Base-by-base conservation (phyloP, 2,888 invertebrate species). In the Drosophila mercatorum region DNA sequence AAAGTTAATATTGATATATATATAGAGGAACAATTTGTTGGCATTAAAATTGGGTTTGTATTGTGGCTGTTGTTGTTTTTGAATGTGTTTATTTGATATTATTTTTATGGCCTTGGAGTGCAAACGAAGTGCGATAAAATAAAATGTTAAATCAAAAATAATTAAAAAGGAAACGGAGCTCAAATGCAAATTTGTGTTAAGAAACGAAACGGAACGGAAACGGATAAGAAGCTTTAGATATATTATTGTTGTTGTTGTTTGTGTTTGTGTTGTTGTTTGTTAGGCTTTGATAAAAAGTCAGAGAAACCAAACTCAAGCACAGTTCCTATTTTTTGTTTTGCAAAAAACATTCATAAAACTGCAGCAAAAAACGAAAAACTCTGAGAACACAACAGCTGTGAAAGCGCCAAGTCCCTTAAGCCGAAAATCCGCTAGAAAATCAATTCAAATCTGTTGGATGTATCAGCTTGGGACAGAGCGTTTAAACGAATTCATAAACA, bases 241-340 rank as follows among this genome's bases (percentile, higher is more conserved):
- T 12, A 17, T 28, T 60, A 43, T 63, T 55, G 3, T 63, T 57
- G 46, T 63, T 55, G 41, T 55, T 55, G 55, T 41, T 55, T 22
- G 36, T 73, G 51, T 61, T 66, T 73, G 63, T 73, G 52, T 78
- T 76, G 59, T 77, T 66, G 43, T 70, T 77, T 66, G 47, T 69
- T 60, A 64, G 57, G 72, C 62, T 57, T 46, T 56, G 46, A 38
- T 34, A 38, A 58, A 55, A 68, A 28, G 12, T 40, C 47, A 34
- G 44, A 46, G 26, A 49, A 49, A 62, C 34, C 31, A 34, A 72
- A 77, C 68, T 78, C 41, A 72, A 69, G 46, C 66, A 66, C 57
- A 66, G 53, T 22, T 52, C 59, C 49, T 64, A 64, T 53, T 8
- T 26, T 55, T 17, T 17, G 17, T 17, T 53, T 60, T 36, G 55